Conservation (phyloP, 2,888 invertebrate genomes). For the Tenthredo amoena region DNA sequence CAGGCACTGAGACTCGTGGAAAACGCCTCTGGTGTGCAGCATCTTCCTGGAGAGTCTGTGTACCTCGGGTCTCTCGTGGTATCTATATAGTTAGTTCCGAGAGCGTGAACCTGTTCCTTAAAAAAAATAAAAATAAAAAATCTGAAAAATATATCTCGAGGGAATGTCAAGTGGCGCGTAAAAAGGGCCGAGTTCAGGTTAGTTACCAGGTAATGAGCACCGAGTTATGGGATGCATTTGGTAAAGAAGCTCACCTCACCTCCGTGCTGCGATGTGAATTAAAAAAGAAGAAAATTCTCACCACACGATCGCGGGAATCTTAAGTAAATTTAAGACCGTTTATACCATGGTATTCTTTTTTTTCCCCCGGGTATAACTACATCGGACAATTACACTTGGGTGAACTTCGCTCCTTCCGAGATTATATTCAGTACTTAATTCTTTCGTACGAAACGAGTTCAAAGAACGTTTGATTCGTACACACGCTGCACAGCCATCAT, state of each 20-base stretch:
- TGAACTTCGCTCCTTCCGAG: background rate
- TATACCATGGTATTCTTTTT: background rate
- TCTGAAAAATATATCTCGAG: slow-evolving; percentile 20
- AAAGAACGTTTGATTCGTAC: background rate
- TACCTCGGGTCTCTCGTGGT: slow-evolving; percentile 21
- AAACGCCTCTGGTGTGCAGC: slow-evolving; percentile 39
- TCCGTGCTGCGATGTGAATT: slow-evolving; percentile 5
- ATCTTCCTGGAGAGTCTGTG: slow-evolving; percentile 12
- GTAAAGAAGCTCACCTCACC: slow-evolving; percentile 49
- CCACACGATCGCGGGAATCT: slow-evolving; percentile 39
- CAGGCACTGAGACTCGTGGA: background rate
- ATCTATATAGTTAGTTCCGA: slow-evolving; percentile 21
- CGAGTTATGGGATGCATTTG: slow-evolving; percentile 50
- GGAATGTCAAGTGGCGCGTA: slow-evolving; percentile 53
- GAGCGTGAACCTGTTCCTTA: slow-evolving; percentile 50
- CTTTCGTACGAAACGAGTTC: background rate
- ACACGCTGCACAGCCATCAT: background rate
- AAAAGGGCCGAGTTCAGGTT: slow-evolving; percentile 51
- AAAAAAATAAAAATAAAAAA: slow-evolving; percentile 7
- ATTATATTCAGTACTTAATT: slow-evolving; percentile 7
- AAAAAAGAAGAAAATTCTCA: slow-evolving; percentile 37
- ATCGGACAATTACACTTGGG: background rate
- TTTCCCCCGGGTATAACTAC: background rate
- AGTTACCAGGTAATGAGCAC: slow-evolving; percentile 51
- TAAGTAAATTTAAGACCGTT: background rate